phyloP scores from a whole-genome alignment of 2,113 vertebrate species.

The Sitta europaea region DNA sequence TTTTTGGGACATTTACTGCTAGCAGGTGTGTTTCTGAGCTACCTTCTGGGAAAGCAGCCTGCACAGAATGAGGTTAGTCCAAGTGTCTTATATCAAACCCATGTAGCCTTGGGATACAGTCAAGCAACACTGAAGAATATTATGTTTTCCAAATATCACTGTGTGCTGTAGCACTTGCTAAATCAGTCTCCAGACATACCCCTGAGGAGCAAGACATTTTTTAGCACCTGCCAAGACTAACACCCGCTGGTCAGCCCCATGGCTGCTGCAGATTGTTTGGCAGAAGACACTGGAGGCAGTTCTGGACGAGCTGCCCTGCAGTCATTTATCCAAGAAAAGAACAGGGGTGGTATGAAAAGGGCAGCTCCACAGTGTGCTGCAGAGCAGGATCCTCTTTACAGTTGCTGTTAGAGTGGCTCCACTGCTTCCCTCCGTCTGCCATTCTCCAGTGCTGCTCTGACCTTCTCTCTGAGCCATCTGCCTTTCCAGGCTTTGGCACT shows the following conservation, averaged over 20 bases:
- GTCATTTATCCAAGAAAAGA: not conserved
- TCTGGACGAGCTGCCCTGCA: not conserved
- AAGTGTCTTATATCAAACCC: not conserved
- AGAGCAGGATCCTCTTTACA: not conserved
- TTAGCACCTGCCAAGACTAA: not conserved
- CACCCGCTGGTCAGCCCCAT: fast-evolving
- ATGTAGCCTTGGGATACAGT: not conserved
- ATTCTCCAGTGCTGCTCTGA: not conserved
- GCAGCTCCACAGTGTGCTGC: not conserved
- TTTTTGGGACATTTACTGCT: not conserved
- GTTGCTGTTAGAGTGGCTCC: not conserved
- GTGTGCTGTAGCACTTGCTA: not conserved
- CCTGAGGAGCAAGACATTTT: not conserved
- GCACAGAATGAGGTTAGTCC: not conserved
- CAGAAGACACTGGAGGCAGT: not conserved
- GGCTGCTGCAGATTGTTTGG: not conserved
- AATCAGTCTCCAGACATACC: not conserved
- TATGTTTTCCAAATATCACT: not conserved
- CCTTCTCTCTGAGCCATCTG: not conserved
- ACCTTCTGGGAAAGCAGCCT: not conserved
- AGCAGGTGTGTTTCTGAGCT: not conserved
- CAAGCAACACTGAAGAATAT: not conserved
- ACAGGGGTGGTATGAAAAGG: not conserved
- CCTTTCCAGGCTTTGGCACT: not conserved
- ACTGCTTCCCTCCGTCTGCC: not conserved